Evolutionary conservation across 2,888 invertebrate species (phyloP).

Genomic region (Rhingia rostrata): DNA sequence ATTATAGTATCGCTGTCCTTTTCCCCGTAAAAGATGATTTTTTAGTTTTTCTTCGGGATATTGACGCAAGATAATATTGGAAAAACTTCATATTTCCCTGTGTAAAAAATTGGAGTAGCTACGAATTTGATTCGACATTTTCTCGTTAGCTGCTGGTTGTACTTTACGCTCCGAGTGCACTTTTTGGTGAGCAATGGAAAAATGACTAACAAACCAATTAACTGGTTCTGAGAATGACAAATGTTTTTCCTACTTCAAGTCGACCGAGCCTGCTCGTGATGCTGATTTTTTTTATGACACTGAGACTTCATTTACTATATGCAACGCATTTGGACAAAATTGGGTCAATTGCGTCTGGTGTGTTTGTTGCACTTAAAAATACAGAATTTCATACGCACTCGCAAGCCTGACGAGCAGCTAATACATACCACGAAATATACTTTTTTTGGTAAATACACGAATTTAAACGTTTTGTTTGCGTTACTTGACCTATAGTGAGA

Average conservation of each 20-base stretch:
- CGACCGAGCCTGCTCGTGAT: neutral
- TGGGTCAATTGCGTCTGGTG: neutral
- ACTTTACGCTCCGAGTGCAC: neutral
- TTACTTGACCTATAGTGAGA: conserved; percentile 20
- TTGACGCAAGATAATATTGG: conserved; percentile 4
- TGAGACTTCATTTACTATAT: neutral
- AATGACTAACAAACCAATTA: conserved; percentile 21
- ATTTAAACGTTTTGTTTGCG: conserved; percentile 22
- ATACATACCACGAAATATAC: neutral
- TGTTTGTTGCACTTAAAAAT: neutral
- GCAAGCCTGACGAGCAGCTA: neutral
- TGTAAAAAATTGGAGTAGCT: conserved; percentile 30
- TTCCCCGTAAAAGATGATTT: conserved; percentile 28
- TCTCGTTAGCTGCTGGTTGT: neutral
- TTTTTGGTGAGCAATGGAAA: neutral
- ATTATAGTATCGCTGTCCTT: conserved; percentile 41
- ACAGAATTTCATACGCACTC: neutral
- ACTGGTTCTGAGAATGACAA: neutral
- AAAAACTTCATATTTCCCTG: conserved; percentile 40
- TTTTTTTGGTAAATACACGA: conserved; percentile 17
- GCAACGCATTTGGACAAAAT: neutral
- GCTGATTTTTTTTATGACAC: neutral
- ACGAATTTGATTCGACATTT: neutral
- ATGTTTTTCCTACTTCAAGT: neutral
- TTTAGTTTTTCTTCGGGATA: neutral